Base-by-base conservation (phyloP, 1,140 invertebrate species). In the Monochamus saltuarius region DNA sequence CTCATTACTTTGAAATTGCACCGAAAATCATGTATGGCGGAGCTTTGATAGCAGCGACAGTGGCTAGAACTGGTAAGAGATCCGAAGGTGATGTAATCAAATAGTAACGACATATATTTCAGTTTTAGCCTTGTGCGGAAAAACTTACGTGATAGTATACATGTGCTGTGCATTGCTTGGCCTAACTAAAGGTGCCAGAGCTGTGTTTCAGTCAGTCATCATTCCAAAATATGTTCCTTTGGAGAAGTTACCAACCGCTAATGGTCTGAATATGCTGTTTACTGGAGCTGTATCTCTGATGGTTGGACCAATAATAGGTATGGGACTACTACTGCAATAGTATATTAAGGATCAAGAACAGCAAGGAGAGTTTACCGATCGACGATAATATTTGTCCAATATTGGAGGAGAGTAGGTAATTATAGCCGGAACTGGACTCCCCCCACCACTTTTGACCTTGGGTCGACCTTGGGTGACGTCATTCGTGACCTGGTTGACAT, bases 211-310 rank as follows among this genome's bases (percentile, higher is more conserved):
- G 57, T 72, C 77, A 1, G 69, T 80, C 3, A 75, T 80, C 11
- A 70, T 80, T 16, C 78, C 79, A 7, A 74, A 77, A 53, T 73
- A 75, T 60, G 77, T 79, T 9, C 69, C 75, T 19, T 64, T 82
- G 6, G 80, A 83, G 10, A 80, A 76, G 65, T 61, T 84, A 4
- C 71, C 81, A 4, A 77, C 79, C 13, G 83, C 82, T 4, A 78
- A 70, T 52, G 80, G 80, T 4, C 68, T 82, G 19, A 75, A 77
- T 56, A 79, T 80, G 74, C 65, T 80, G 6, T 73, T 75, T 42
- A 80, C 78, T 58, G 81, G 81, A 13, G 58, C 75, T 29, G 51
- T 78, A 4, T 78, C 78, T 3, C 64, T 79, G 13, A 50, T 64
- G 4, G 51, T 79, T 17, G 79, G 79, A 22, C 78, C 79, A 11